phyloP scores from a whole-genome alignment of 2,888 invertebrate genomes.

The Eueremaeus valkanovi region DNA sequence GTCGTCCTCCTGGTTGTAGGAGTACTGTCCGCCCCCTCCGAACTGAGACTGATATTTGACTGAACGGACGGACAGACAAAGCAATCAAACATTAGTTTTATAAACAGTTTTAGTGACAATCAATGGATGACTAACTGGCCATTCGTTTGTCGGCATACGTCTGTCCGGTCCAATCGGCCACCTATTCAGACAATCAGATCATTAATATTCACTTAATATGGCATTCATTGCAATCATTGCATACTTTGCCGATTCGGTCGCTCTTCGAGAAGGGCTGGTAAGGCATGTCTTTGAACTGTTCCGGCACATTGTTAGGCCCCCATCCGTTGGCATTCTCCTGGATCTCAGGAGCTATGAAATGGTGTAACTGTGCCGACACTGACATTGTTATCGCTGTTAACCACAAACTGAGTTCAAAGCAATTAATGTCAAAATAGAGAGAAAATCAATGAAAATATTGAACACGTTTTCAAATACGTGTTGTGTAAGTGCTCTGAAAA shows the following conservation, averaged over 20 bases:
- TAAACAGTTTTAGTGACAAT: slow-evolving; percentile 4
- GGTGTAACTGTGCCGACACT: slow-evolving; percentile 23
- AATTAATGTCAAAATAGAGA: too few species aligned
- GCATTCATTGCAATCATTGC: background rate
- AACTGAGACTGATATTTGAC: slow-evolving; percentile 85
- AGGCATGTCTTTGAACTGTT: slow-evolving; percentile 91
- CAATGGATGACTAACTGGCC: slow-evolving; percentile 55
- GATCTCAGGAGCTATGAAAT: slow-evolving; percentile 67
- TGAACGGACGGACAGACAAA: too few species aligned
- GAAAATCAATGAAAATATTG: too few species aligned
- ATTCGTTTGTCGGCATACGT: slow-evolving; percentile 89
- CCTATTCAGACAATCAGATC: slow-evolving; percentile 53
- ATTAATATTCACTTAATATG: background rate
- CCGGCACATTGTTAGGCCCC: slow-evolving; percentile 93
- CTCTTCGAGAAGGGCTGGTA: slow-evolving; percentile 99
- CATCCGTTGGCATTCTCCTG: slow-evolving; percentile 86
- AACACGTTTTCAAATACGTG: too few species aligned
- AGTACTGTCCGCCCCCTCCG: slow-evolving; percentile 86
- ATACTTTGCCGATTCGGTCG: slow-evolving; percentile 92
- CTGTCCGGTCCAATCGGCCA: slow-evolving; percentile 95
- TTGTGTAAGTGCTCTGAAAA: too few species aligned
- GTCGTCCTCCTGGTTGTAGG: slow-evolving; percentile 98
- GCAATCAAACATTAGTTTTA: slow-evolving; percentile 54
- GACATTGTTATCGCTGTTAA: too few species aligned
- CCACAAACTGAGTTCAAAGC: too few species aligned